Evolutionary conservation across 1,140 invertebrate genomes (phyloP), one percentile per base, ranked within the genome.

Genomic region (Oppia nitens): DNA sequence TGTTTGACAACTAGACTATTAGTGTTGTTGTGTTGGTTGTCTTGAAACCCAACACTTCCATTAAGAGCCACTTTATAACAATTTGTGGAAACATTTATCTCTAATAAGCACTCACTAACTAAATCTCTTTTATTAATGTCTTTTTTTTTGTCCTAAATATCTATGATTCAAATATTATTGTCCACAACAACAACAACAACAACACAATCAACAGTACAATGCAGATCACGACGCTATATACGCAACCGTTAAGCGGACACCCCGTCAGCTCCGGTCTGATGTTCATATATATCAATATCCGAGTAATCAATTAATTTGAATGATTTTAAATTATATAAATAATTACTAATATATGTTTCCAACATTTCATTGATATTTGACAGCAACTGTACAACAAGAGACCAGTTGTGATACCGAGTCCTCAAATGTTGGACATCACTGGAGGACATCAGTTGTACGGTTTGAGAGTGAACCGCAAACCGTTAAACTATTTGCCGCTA

Each of bases 251-350:
- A 57, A 57, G 40, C 56, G 56, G n/a, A 57, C 56, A 21, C 56
- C 56, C 11, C 17, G 56, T 20, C 25, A 27, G 25, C 56, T 47
- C 6, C 9, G 56, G 21, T 32, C 49, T 28, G 56, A 57, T 45
- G 56, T 57, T 45, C 56, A 57, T 47, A 57, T 57, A 40, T 57
- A 57, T 27, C 56, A 57, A 52, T 57, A 49, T 50, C 56, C 56
- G 12, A 40, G 56, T 57, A 57, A 47, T 47, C 60, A 40, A 40
- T 9, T 9, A 9, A 17, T 40, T 6, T 17, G 6, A 6, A 6
- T 40, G 6, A 40, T 40, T 40, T 9, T 6, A 40, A 6, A 40
- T 40, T 6, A 40, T 9, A 17, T 6, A 6, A 6, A 40, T 40
- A 9, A 40, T 40, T 17, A 9, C 6, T 40, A 40, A 40, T 40